Evolutionary conservation across 2,113 vertebrate species (phyloP), one percentile per base, ranked within the genome.

Genomic region (Oreotragus oreotragus): DNA sequence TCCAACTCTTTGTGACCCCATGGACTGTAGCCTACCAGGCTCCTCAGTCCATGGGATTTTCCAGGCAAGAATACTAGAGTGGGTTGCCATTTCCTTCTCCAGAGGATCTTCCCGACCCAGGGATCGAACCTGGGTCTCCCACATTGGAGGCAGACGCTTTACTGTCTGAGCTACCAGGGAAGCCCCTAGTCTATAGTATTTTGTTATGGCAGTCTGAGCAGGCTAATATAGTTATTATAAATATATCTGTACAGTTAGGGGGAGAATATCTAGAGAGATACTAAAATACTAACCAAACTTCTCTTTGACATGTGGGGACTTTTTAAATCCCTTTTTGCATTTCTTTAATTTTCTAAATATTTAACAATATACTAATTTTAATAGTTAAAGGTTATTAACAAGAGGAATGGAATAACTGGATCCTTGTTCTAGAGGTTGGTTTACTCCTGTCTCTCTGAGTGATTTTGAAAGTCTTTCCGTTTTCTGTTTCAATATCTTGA

Each of bases 261-360:
- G 51, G 12, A 64, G 88, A 47, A 53, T 73, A 62, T n/a, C 28
- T 94, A 62, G 77, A 51, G 60, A 80, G 70, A 85, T n/a, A 73
- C 28, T 88, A 73, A 91, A 91, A 96, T 86, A 83, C 55, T 81
- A 76, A 88, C 30, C 39, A 60, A 88, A 81, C 47, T 86, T 96
- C 30, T 87, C 60, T 94, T 45, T 88, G 30, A 55, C n/a, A 88
- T 49, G 25, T 49, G 47, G 70, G 73, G 86, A 53, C 45, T 88
- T 88, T 80, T 81, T 57, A 64, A 53, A 15, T 30, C 28, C 6
- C 21, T 47, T 80, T 80, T 45, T 62, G 43, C 27, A 49, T 85
- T 73, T 90, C 51, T 95, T 95, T 81, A 5, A 73, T 70, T 81
- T 88, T 64, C 17, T 36, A 79, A 95, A 57, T 79, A 85, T 33